These are phyloP conservation scores for Nyctereutes procyonoides DNA, from an alignment of 2,113 vertebrate genomes.

Conservation along the genomic window DNA sequence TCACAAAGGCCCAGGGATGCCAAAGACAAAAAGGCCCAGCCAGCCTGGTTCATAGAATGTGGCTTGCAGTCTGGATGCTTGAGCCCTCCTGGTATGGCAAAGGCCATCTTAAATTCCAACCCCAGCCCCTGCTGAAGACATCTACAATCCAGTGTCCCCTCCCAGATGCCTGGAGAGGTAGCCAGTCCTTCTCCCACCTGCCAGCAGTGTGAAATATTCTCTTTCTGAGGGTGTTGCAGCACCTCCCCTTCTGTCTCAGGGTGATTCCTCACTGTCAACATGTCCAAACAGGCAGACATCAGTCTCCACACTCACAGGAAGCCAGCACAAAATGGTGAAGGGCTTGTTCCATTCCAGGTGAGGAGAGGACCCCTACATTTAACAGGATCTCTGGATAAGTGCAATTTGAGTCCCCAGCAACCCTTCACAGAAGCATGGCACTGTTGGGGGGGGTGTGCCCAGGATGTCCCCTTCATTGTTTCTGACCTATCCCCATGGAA, in stretches of 20 bases:
- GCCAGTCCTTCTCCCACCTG: background rate
- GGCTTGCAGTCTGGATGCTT: background rate
- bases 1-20: background rate
- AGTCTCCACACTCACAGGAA: background rate
- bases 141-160: background rate
- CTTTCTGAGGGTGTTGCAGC: background rate
- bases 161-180: background rate
- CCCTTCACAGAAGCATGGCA: background rate
- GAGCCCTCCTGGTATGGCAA: background rate
- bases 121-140: background rate
- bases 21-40: background rate
- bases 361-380: background rate
- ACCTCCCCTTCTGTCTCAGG: background rate
- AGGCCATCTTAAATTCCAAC: background rate
- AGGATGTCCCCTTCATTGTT: background rate
- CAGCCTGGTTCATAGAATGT: background rate
- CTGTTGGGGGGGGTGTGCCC: background rate
- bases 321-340: background rate
- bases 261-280: background rate
- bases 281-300: background rate
- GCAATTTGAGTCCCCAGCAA: background rate
- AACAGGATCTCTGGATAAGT: background rate
- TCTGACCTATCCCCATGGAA: background rate
- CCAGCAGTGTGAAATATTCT: background rate
- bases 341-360: background rate